A percentile compares a stretch with the other conserved stretches of the same genome.
Evolutionary conservation across 2,113 vertebrate genomes (phyloP).

Genomic region (Actenoides hombroni): DNA sequence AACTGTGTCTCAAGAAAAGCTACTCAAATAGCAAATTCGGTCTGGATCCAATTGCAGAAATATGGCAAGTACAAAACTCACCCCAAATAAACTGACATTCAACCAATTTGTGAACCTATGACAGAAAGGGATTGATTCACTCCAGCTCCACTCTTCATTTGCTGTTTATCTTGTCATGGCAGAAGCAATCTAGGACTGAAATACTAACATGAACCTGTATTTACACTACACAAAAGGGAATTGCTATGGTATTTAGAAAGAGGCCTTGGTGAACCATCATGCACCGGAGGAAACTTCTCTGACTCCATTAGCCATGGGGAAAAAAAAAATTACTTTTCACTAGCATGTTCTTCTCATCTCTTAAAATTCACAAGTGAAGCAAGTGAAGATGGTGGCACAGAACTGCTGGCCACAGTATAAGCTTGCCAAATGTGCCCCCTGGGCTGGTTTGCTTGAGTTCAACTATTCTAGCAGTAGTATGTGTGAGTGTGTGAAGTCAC

Average conservation of each 20-base stretch:
- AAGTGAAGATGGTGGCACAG: neutral
- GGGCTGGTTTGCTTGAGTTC: neutral
- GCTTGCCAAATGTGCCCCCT: neutral
- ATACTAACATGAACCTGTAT: neutral
- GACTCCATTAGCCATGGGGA: neutral
- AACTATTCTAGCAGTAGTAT: neutral
- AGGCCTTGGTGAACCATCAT: neutral
- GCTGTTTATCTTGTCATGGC: neutral
- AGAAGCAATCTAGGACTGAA: neutral
- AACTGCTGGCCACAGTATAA: neutral
- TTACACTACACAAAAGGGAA: neutral
- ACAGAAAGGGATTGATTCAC: neutral
- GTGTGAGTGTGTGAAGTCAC: neutral
- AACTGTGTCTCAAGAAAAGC: neutral
- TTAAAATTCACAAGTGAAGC: neutral
- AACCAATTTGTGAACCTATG: neutral
- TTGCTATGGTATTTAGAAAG: neutral
- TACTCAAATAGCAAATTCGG: neutral
- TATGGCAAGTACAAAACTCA: neutral
- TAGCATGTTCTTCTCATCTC: neutral
- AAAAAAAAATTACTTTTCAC: neutral
- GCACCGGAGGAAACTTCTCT: neutral
- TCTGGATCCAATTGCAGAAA: neutral
- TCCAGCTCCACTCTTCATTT: neutral
- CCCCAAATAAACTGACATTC: neutral